Evolutionary conservation across 2,888 invertebrate species (phyloP), one percentile per base, ranked within the genome.

Genomic region (Alloplasta piceator): DNA sequence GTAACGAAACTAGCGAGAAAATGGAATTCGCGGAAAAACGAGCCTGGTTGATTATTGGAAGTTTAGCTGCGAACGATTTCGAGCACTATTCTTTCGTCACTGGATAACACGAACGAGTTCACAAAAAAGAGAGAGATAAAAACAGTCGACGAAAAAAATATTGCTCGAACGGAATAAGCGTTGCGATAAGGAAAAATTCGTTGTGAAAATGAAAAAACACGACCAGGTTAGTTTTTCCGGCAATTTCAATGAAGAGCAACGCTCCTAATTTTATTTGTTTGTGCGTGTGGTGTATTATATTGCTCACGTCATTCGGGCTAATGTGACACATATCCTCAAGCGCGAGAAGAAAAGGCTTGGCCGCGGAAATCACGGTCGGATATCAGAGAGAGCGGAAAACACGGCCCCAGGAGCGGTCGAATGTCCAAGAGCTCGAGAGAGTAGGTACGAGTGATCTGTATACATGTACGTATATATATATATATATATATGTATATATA

Each of bases 251-350:
- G 52, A 16, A 72, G 61, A 58, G 41, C 56, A 38, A 56, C 10
- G 48, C n/a, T 60, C n/a, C 1, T 26, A 26, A 26, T 26, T 26
- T 67, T 72, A 66, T 71, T 78, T 64, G 72, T 78, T 82, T 56
- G 71, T 74, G 76, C 26, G 26, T 80, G 71, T 78, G 78, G 82
- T 71, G 78, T 78, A 74, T 26, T 26, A 26, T 26, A 26, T 72
- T 84, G 82, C 83, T 84, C 83, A 86, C 86, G 86, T 86, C 86
- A 86, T 83, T 85, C 82, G 74, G 77, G 78, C 82, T 82, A 86
- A 86, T 84, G 85, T 86, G 86, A 86, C 86, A 86, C 86, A 86
- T 86, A 86, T 86, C 86, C 85, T 86, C 79, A 71, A 83, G 79
- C 79, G 82, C 82, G 75, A 78, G 82, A 84, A 85, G 84, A 80